These are phyloP conservation scores for Nasonia vitripennis DNA, from an alignment of 1,140 invertebrate species.

Conservation along the genomic window DNA sequence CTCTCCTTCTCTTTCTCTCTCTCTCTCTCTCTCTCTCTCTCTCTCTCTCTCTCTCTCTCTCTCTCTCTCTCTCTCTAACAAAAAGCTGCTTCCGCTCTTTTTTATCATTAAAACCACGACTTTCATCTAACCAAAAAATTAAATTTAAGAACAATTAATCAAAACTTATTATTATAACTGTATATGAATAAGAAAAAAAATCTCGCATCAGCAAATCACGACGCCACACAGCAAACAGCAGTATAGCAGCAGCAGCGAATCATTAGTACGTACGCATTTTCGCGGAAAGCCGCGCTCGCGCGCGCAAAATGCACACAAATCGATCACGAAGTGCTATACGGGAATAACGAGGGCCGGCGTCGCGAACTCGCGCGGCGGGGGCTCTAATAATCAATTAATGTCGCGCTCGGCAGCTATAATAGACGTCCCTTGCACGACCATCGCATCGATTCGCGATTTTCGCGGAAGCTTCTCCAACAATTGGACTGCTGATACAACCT, in stretches of 20 bases:
- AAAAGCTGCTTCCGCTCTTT: too few species aligned
- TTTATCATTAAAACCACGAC: neutral
- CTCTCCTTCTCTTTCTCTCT: neutral
- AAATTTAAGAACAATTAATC: neutral
- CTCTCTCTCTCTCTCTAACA: too few species aligned
- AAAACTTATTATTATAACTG: neutral
- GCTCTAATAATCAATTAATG: conserved; percentile 18
- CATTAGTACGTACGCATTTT: neutral
- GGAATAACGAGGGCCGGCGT: conserved; percentile 1
- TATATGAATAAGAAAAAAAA: neutral
- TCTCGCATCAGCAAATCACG: neutral
- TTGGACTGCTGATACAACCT: too few species aligned
- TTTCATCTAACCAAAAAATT: neutral
- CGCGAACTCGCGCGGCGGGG: neutral
- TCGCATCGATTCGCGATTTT: conserved; percentile 1
- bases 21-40: neutral
- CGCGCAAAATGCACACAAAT: neutral
- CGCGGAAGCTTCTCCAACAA: neutral
- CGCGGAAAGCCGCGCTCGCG: neutral
- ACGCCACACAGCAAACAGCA: neutral
- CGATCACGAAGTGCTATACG: neutral
- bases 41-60: neutral
- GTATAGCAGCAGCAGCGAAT: neutral
- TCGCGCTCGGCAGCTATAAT: neutral
- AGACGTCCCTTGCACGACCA: conserved; percentile 4